phyloP scores from a whole-genome alignment of 1,140 invertebrate species.

The Uloborus diversus region DNA sequence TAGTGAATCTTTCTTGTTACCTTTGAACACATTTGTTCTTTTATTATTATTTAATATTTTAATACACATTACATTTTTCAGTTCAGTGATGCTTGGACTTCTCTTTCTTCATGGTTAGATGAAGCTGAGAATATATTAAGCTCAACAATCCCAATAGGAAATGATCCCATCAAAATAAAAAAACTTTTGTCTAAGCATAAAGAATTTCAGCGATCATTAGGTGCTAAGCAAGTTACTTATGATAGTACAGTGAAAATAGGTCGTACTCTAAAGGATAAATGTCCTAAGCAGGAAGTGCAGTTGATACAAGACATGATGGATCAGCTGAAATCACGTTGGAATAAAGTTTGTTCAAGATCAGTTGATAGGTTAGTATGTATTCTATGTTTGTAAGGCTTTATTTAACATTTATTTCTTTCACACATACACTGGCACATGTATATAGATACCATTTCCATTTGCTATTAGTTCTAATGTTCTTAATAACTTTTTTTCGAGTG shows the following conservation, averaged over 20 bases:
- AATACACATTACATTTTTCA: not conserved
- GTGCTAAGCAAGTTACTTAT: conserved; percentile 90
- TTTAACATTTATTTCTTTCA: not conserved
- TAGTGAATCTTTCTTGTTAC: not conserved
- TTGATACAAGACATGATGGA: conserved; percentile 83
- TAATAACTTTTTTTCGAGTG: too few species aligned
- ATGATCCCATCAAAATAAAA: conserved; percentile 94
- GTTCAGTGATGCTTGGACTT: conserved; percentile 88
- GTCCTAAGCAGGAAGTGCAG: conserved; percentile 87
- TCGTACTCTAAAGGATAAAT: conserved; percentile 91
- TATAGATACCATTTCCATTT: too few species aligned
- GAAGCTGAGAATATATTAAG: conserved; percentile 81
- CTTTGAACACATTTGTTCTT: not conserved
- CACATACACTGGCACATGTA: not conserved
- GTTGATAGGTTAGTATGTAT: conserved; percentile 73
- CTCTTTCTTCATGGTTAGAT: conserved; percentile 80
- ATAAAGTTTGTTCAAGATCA: conserved; percentile 90
- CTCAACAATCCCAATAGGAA: conserved; percentile 67
- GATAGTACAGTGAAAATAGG: conserved; percentile 89
- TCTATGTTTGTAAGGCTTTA: not conserved
- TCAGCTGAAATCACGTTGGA: conserved; percentile 94
- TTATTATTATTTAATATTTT: not conserved
- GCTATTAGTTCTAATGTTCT: too few species aligned
- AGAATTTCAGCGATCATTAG: conserved; percentile 91
- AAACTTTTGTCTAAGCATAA: conserved; percentile 87